Evolutionary conservation across 2,888 invertebrate species (phyloP).

Genomic region (Hipparchia semele): DNA sequence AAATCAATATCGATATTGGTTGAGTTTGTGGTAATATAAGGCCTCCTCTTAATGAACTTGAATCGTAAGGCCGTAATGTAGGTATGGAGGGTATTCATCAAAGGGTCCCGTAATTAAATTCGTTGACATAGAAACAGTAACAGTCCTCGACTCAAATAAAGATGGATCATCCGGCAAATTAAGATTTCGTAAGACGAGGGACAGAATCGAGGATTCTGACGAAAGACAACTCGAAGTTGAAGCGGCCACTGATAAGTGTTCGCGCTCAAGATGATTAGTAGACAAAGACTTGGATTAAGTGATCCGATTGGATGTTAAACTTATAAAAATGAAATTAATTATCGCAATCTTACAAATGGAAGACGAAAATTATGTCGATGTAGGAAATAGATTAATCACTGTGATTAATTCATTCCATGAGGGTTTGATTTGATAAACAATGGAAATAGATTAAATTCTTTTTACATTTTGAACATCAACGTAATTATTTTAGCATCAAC

Average conservation of each 20-base stretch:
- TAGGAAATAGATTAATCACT: too few relatives aligned
- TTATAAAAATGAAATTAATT: background rate
- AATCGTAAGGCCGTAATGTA: background rate
- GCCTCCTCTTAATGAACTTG: background rate
- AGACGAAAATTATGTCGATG: background rate
- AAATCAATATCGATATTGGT: background rate
- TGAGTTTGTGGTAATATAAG: background rate
- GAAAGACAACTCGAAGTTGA: conserved; percentile 46
- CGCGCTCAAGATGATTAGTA: conserved; percentile 45
- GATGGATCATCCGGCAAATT: conserved; percentile 41
- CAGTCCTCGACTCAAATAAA: conserved; percentile 39
- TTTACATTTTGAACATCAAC: too few relatives aligned
- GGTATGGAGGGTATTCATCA: conserved; percentile 9
- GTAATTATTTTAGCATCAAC: too few relatives aligned
- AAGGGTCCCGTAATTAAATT: conserved; percentile 35
- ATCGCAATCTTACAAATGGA: background rate
- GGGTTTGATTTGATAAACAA: too few relatives aligned
- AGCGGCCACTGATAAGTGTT: conserved; percentile 43
- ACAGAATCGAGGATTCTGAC: conserved; percentile 47
- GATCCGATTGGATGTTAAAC: conserved; percentile 24
- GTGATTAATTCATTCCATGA: too few relatives aligned
- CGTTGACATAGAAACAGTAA: conserved; percentile 39
- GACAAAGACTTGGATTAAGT: conserved; percentile 42
- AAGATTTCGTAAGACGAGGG: conserved; percentile 43
- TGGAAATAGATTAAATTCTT: too few relatives aligned